Conservation (phyloP, 2,797 vertebrate species). For the Thripadectes ignobilis region DNA sequence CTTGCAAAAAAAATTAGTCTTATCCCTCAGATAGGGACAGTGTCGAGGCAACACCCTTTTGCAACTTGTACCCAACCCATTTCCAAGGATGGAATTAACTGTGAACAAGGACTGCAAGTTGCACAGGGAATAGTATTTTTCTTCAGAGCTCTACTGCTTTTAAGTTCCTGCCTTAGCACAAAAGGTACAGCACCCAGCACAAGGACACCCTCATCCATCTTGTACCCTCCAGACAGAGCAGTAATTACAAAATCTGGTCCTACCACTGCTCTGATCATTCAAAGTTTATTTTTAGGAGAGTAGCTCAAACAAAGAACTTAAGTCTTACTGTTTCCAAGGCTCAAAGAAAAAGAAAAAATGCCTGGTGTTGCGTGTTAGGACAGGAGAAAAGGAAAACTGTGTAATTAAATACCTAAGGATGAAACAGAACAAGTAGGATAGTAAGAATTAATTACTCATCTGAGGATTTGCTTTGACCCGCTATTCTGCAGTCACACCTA, state of each 20-base stretch:
- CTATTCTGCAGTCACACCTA: slow-evolving; percentile 34
- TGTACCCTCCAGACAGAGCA: not conserved
- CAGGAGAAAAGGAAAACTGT: slow-evolving; percentile 45
- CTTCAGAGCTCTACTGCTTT: not conserved
- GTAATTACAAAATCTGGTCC: not conserved
- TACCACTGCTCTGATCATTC: not conserved
- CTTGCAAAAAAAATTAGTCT: not conserved
- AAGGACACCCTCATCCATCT: not conserved
- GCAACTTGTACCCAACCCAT: not conserved
- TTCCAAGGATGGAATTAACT: not conserved
- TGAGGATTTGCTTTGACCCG: slow-evolving; percentile 46
- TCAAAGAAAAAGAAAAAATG: not conserved
- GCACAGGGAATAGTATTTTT: not conserved
- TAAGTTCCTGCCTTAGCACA: not conserved
- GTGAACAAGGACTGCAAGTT: not conserved
- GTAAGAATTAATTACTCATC: slow-evolving; percentile 48
- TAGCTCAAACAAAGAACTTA: not conserved
- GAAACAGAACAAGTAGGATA: slow-evolving; percentile 36
- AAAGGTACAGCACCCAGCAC: not conserved
- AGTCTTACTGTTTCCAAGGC: slow-evolving; percentile 3
- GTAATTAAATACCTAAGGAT: slow-evolving; percentile 58
- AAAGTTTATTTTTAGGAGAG: slow-evolving; percentile 25
- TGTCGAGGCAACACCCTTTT: not conserved
- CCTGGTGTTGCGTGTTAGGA: slow-evolving; percentile 33
- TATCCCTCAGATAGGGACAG: not conserved